Conservation (phyloP, 2,113 vertebrate species). For the Montifringilla adamsi region DNA sequence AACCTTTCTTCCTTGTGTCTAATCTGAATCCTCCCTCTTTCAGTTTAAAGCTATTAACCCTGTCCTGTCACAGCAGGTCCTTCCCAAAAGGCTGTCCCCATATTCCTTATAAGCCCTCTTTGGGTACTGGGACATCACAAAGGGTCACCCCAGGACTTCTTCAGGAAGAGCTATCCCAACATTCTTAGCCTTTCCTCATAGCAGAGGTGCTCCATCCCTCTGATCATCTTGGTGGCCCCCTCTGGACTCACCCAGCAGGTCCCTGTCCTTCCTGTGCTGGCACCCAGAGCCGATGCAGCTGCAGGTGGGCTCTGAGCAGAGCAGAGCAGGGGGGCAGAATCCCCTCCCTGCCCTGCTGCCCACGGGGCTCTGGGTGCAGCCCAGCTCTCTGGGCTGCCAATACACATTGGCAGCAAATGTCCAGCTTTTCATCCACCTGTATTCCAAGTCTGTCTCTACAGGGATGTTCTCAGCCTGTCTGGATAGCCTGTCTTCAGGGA, state of each 20-base stretch:
- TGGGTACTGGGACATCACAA: not conserved
- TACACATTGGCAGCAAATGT: accelerated
- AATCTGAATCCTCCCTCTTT: not conserved
- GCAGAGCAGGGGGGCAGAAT: not conserved
- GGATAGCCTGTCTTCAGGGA: too few species aligned
- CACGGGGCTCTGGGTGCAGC: accelerated
- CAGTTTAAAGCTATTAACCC: not conserved
- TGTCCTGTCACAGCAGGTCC: accelerated
- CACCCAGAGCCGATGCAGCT: not conserved
- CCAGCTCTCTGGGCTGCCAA: accelerated
- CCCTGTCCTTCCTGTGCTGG: not conserved
- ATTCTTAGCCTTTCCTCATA: accelerated
- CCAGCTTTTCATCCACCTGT: not conserved
- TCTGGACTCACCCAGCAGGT: accelerated
- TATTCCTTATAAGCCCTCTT: not conserved
- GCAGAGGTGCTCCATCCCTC: accelerated
- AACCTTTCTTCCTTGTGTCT: not conserved
- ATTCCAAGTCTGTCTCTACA: not conserved
- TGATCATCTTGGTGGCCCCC: accelerated
- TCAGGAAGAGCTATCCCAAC: not conserved
- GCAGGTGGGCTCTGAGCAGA: not conserved
- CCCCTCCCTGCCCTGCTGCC: not conserved
- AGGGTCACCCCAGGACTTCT: accelerated
- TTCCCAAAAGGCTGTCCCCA: not conserved
- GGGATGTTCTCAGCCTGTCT: not conserved